These are phyloP conservation scores for Triops cancriformis DNA, from an alignment of 1,140 invertebrate species.

Conservation along the genomic window DNA sequence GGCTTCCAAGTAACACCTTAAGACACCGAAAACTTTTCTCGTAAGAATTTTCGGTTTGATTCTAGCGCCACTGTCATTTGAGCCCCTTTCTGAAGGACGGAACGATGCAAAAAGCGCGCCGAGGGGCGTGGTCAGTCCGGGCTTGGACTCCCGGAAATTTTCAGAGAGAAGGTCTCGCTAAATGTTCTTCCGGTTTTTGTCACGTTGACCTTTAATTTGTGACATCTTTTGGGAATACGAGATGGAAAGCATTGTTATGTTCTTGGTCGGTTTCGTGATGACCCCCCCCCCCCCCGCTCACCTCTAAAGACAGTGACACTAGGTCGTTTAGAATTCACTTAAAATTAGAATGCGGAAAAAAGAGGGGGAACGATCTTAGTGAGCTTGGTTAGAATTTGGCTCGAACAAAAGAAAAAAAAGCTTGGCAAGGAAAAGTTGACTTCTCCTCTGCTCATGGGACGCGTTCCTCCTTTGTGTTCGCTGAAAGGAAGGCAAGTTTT, in stretches of 20 bases:
- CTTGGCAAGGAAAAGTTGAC: background rate
- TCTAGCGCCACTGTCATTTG: too few species aligned
- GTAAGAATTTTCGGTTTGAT: background rate
- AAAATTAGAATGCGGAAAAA: background rate
- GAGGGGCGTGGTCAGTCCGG: too few species aligned
- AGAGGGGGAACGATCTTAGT: background rate
- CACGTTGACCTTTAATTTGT: background rate
- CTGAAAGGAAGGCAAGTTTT: background rate
- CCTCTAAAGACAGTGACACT: background rate
- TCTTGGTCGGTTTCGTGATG: background rate
- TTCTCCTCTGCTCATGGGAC: background rate
- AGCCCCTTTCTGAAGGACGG: too few species aligned
- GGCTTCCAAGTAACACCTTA: background rate
- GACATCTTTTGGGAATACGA: background rate
- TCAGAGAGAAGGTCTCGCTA: background rate
- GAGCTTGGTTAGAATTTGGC: background rate
- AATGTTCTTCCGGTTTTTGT: conserved; percentile 9
- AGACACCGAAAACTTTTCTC: background rate
- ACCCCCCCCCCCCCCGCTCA: background rate
- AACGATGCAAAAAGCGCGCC: too few species aligned
- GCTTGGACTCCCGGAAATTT: too few species aligned
- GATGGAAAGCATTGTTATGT: background rate
- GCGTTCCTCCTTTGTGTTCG: background rate
- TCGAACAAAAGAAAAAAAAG: background rate
- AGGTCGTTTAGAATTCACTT: background rate